Percentiles rank a stretch among this genome's conserved stretches.
Conservation (phyloP, 1,140 invertebrate genomes). For the Pseudachorutes palmiensis region DNA sequence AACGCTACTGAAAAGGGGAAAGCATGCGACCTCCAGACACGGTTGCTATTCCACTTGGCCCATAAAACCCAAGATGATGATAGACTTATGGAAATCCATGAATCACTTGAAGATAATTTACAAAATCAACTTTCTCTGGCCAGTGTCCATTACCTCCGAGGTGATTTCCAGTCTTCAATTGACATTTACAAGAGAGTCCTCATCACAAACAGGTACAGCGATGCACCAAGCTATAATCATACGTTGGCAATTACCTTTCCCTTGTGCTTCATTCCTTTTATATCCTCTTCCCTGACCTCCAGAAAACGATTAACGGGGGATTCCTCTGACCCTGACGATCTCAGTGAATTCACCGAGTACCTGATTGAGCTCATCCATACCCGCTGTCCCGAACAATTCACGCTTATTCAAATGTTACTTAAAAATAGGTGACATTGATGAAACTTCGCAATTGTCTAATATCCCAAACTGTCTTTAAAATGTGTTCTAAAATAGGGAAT, state of each 20-base stretch:
- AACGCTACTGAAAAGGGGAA: conserved; percentile 38
- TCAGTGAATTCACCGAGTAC: no score
- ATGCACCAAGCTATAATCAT: background rate
- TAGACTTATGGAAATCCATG: conserved; percentile 60
- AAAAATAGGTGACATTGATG: conserved; percentile 12
- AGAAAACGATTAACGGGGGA: no score
- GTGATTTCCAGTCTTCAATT: conserved; percentile 96
- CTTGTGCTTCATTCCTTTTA: background rate
- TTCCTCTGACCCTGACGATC: background rate
- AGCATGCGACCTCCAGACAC: conserved; percentile 59
- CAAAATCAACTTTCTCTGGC: conserved; percentile 94
- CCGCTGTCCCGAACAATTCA: conserved; percentile 20
- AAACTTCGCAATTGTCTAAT: background rate
- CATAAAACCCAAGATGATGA: conserved; percentile 88
- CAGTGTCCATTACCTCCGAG: conserved; percentile 89
- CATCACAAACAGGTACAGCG: conserved; percentile 71
- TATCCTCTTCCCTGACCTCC: conserved; percentile 6
- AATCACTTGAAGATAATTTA: conserved; percentile 73
- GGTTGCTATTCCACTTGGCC: conserved; percentile 84
- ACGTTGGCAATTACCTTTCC: background rate
- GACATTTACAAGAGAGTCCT: conserved; percentile 96
- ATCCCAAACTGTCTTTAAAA: background rate
- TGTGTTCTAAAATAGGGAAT: conserved; percentile 59
- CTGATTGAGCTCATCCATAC: conserved; percentile 24
- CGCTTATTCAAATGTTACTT: conserved; percentile 15